Conservation (phyloP, 2,888 invertebrate species). For the Aphodius granarius region DNA sequence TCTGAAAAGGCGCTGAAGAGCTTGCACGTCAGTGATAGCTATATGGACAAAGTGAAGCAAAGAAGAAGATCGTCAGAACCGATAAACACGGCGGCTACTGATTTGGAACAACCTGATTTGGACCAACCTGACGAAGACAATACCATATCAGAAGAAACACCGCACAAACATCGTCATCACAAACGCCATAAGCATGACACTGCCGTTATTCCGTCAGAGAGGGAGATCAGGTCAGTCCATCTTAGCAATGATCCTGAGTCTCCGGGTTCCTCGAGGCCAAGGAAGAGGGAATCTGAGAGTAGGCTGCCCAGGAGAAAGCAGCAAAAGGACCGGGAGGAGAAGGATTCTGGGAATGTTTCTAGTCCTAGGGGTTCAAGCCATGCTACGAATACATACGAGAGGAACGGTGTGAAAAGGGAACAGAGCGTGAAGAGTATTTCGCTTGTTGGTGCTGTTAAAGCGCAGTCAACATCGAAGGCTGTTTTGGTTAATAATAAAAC, state of each 20-base stretch:
- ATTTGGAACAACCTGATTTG: no score
- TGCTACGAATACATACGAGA: not conserved
- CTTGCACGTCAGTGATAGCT: constrained; percentile 33
- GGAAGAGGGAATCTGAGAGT: not conserved
- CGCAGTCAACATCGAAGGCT: constrained; percentile 4
- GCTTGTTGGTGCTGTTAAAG: not conserved
- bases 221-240: not conserved
- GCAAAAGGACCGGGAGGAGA: not conserved
- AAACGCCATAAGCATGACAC: not conserved
- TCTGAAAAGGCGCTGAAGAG: constrained; percentile 32
- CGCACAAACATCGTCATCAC: not conserved
- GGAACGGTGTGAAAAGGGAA: not conserved
- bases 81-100: not conserved
- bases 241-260: not conserved
- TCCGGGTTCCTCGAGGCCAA: not conserved
- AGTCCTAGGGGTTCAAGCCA: not conserved
- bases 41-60: constrained; percentile 25
- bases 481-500: not conserved
- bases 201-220: not conserved
- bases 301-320: not conserved
- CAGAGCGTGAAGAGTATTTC: not conserved
- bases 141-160: not conserved
- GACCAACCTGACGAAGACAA: not conserved
- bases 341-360: not conserved
- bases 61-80: not conserved